Conservation (phyloP, 2,113 vertebrate genomes). For the Alectura lathami region DNA sequence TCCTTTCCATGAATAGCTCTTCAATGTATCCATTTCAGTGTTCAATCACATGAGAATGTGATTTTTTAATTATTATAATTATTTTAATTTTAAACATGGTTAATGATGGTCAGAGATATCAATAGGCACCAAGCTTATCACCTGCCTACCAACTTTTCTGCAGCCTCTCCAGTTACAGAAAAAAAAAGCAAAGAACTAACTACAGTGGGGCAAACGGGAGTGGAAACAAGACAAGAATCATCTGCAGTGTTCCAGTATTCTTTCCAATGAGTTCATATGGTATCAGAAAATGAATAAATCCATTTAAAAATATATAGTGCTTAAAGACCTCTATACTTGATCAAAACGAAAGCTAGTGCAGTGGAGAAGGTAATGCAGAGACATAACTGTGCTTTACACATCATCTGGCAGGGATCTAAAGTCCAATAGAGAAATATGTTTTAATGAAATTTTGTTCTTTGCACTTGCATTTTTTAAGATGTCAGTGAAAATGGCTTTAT, state of each 20-base stretch:
- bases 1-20: background rate
- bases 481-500: background rate
- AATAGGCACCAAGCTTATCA: background rate
- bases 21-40: background rate
- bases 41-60: background rate
- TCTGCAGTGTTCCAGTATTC: background rate
- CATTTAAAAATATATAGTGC: background rate
- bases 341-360: background rate
- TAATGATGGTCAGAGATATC: background rate
- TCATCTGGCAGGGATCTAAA: background rate
- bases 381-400: background rate
- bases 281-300: background rate
- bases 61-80: background rate
- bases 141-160: background rate
- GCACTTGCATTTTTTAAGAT: background rate
- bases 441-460: background rate
- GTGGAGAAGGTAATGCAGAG: background rate
- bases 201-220: background rate
- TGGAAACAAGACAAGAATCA: rapidly evolving
- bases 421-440: background rate
- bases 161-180: background rate
- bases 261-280: background rate
- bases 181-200: background rate
- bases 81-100: background rate
- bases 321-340: background rate